Base-by-base conservation (phyloP, 2,888 invertebrate species). In the Brachycybe producta region DNA sequence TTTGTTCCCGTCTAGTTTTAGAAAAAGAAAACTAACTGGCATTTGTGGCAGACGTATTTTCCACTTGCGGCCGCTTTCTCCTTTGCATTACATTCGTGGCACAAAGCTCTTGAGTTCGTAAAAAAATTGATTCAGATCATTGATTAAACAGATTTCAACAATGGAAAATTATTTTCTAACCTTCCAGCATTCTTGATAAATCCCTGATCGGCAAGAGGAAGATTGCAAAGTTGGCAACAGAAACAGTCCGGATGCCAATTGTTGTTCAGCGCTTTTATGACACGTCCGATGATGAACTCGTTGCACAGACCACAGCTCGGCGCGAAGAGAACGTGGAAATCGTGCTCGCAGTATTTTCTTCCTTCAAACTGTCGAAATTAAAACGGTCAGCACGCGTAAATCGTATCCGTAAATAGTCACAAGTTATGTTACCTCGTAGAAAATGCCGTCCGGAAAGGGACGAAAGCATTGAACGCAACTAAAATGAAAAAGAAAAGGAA, bases 241-340 rank as follows among this genome's bases (percentile, higher is more conserved):
- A 99, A 99, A 68, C 98, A 99, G 54, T 80, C 78, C 2, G 97
- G 95, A 72, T 99, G 98, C 98, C 98, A 99, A 68, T 88, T 94
- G 28, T 88, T 80, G 64, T 95, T 92, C 92, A 98, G 95, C 1
- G 98, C 98, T 68, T 98, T 98, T 65, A 99, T 98, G 40, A 99
- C 98, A 52, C 98, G 80, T 0, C 98, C 98, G 65, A 97, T 91
- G 53, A 98, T 90, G 67, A 98, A 98, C 69, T 94, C 92, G 23
- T 84, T 82, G 68, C 90, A 90, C 61, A 72, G 72, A 30, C 70
- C 73, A 64, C 84, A 85, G 70, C 91, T 84, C 44, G 98, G 85
- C 44, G 92, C 86, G 72, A 91, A 94, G 5, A 94, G 72, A 21
- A 94, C 94, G 69, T 98, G 95, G 66, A 98, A 98, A 69, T 98